A percentile compares a stretch with the other conserved stretches of the same genome.
Conservation (phyloP, 1,140 invertebrate genomes). For the Diuraphis noxia region DNA sequence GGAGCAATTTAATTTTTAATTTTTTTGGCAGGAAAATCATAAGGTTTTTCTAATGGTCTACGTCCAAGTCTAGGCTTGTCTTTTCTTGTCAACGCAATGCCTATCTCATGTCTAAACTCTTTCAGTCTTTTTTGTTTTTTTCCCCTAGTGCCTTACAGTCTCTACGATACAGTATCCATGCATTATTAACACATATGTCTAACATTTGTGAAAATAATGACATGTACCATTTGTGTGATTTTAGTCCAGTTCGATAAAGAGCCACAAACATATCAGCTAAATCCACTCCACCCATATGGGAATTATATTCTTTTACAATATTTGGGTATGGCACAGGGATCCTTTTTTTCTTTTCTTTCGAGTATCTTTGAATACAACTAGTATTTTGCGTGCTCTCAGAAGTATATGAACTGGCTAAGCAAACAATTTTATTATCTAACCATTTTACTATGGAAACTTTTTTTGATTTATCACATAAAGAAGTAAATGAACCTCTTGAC, state of each 20-base stretch:
- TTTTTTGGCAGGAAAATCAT: background rate
- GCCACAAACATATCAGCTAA: constrained; percentile 56
- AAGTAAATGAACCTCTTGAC: constrained; percentile 57
- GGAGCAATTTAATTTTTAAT: background rate
- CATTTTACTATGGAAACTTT: constrained; percentile 60
- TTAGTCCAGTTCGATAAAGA: constrained; percentile 55
- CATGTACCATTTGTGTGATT: constrained; percentile 14
- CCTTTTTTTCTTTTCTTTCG: constrained; percentile 57
- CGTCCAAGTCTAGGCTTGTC: too few species aligned
- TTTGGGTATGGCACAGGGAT: constrained; percentile 60
- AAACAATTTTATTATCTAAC: constrained; percentile 61
- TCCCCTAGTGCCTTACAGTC: too few species aligned
- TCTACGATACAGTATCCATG: background rate
- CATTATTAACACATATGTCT: background rate
- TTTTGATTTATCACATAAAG: constrained; percentile 53
- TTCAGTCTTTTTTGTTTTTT: background rate
- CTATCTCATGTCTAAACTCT: too few species aligned
- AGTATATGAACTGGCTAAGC: constrained; percentile 58
- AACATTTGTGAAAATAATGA: background rate
- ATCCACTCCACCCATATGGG: constrained; percentile 58
- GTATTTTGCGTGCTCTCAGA: constrained; percentile 56
- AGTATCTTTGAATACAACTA: constrained; percentile 58
- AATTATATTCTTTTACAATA: constrained; percentile 59
- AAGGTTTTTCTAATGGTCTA: too few species aligned
- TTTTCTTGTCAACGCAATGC: too few species aligned